These are phyloP conservation scores for Patella caerulea DNA, from an alignment of 2,888 invertebrate species.

Conservation along the genomic window DNA sequence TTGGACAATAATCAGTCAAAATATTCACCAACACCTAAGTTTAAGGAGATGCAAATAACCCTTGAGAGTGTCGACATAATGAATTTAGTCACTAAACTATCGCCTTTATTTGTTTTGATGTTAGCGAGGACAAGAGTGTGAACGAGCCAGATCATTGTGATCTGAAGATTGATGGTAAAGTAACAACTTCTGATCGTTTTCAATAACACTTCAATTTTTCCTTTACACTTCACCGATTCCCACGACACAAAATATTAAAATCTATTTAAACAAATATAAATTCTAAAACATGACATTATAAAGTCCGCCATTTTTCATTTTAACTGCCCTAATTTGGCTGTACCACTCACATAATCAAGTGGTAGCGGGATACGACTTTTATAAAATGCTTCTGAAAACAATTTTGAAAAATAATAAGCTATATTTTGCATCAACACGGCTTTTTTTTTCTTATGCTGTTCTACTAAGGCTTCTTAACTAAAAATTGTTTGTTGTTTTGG, in stretches of 20 bases:
- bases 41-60: slow-evolving; percentile 4
- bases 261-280: not conserved
- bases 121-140: not conserved
- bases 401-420: too few species aligned
- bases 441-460: too few species aligned
- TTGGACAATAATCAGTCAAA: not conserved
- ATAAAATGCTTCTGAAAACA: too few species aligned
- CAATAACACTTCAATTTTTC: not conserved
- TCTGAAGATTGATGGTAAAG: not conserved
- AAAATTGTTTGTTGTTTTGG: too few species aligned
- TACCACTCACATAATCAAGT: too few species aligned
- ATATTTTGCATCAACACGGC: too few species aligned
- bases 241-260: not conserved
- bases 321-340: too few species aligned
- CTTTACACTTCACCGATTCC: not conserved
- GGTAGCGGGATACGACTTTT: too few species aligned
- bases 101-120: slow-evolving; percentile 5
- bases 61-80: not conserved
- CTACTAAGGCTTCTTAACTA: too few species aligned
- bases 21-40: slow-evolving; percentile 6
- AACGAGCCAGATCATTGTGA: not conserved
- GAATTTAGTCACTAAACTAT: too few species aligned
- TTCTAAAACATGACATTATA: too few species aligned
- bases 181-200: not conserved
- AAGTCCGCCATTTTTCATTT: too few species aligned